These are phyloP conservation scores for Helobdella robusta DNA, from an alignment of 2,888 invertebrate genomes.

Conservation along the genomic window DNA sequence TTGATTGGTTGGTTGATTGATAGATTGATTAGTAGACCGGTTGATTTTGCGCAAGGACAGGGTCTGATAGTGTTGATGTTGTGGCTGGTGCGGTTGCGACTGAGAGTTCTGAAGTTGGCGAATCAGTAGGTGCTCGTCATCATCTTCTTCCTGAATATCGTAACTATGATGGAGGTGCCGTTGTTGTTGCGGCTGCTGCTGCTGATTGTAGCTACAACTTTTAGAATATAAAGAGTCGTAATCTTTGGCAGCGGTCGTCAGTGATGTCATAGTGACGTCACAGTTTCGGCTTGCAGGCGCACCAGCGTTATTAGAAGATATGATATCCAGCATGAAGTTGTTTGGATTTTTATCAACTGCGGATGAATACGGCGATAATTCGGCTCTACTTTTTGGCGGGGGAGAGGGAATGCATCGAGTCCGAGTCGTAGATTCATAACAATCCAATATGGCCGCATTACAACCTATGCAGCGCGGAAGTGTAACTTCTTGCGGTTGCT, in stretches of 20 bases:
- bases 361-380: background rate
- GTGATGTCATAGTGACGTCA: no score
- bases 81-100: background rate
- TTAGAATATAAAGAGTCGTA: no score
- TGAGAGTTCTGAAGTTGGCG: background rate
- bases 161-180: background rate
- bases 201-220: no score
- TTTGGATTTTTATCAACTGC: background rate
- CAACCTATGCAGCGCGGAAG: slow-evolving; percentile 18
- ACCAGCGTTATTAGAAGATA: no score
- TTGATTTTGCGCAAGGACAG: background rate
- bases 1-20: no score
- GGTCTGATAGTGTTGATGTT: slow-evolving; percentile 6
- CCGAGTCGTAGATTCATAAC: background rate
- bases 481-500: background rate
- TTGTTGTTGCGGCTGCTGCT: background rate
- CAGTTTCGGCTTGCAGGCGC: no score
- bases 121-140: background rate
- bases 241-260: no score
- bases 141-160: background rate
- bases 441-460: slow-evolving; percentile 18
- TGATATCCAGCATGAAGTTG: no score
- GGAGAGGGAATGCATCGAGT: background rate
- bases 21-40: background rate
- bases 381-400: background rate